phyloP scores from a whole-genome alignment of 1,140 invertebrate genomes.

The Tetragonula clypearis region DNA sequence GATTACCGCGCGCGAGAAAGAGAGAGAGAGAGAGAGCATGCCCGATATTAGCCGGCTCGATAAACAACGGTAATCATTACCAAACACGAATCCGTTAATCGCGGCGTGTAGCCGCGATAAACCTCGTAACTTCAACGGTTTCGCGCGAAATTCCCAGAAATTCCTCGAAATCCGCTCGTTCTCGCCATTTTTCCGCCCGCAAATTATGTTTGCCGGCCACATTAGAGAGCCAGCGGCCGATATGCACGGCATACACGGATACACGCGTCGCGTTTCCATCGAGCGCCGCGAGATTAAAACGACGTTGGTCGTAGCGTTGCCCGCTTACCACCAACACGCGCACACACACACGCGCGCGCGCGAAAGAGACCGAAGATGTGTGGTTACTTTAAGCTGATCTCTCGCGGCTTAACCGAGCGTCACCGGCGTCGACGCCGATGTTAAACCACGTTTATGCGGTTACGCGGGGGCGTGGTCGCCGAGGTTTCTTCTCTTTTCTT shows the following conservation, averaged over 20 bases:
- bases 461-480: conserved; percentile 9
- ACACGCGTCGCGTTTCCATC: background rate
- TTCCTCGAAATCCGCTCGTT: conserved; percentile 12
- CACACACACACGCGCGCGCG: background rate
- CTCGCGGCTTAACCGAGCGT: conserved; percentile 43
- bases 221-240: background rate
- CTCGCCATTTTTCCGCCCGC: conserved; percentile 21
- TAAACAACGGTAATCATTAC: background rate
- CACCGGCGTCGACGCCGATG: conserved; percentile 15
- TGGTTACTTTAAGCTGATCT: conserved; percentile 60
- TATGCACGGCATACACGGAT: background rate
- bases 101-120: background rate
- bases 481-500: background rate
- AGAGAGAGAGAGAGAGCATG: no score
- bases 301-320: background rate
- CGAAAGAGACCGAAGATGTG: background rate
- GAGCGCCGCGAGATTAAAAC: conserved; percentile 46
- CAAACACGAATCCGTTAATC: conserved; percentile 14
- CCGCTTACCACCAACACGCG: no score
- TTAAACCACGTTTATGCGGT: conserved; percentile 48
- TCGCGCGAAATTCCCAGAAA: background rate
- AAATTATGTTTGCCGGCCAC: conserved; percentile 15
- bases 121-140: background rate
- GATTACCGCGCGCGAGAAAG: background rate
- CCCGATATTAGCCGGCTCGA: background rate